Base-by-base conservation (phyloP, 2,797 vertebrate genomes). In the Fistularia commersonii region DNA sequence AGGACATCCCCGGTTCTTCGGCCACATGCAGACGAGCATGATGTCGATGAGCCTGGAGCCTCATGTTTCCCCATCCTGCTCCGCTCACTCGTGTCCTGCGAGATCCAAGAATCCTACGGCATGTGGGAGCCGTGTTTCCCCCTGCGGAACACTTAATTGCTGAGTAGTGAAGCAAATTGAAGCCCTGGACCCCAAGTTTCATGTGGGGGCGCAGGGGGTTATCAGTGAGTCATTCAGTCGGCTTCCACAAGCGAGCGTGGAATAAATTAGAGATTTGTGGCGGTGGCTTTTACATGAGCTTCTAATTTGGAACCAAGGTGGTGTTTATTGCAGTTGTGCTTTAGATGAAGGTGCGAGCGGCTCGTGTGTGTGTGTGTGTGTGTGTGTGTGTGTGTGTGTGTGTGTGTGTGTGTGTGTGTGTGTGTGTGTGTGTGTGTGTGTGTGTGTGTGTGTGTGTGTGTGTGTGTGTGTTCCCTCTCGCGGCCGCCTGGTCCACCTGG, bases 401-500 rank as follows among this genome's bases (percentile, higher is more conserved):
- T n/a, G n/a, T n/a, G n/a, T n/a, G n/a, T n/a, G n/a, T n/a, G n/a
- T n/a, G n/a, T n/a, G n/a, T n/a, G n/a, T n/a, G n/a, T n/a, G n/a
- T n/a, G n/a, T n/a, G n/a, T n/a, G n/a, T 35, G 38, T 33, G 8
- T 31, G 8, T 56, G 12, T 2, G 36, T 42, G 7, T 7, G 11
- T 48, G 37, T 41, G 5, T 12, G 8, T 49, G n/a, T 38, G 39
- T 5, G 31, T 12, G 32, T 60, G 48, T 47, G 31, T 36, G n/a
- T 46, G 54, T 40, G 35, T 61, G 46, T 62, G 43, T 31, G 32
- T 48, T 7, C 41, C 9, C 44, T 32, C 12, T 10, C 14, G 5
- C 41, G 57, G 8, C 44, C 55, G 14, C 69, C 52, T 56, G 61
- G 40, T 64, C 81, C 71, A 88, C 82, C 84, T 87, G 79, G 69